phyloP scores from a whole-genome alignment of 2,888 invertebrate species.

The Nesidiocoris tenuis region DNA sequence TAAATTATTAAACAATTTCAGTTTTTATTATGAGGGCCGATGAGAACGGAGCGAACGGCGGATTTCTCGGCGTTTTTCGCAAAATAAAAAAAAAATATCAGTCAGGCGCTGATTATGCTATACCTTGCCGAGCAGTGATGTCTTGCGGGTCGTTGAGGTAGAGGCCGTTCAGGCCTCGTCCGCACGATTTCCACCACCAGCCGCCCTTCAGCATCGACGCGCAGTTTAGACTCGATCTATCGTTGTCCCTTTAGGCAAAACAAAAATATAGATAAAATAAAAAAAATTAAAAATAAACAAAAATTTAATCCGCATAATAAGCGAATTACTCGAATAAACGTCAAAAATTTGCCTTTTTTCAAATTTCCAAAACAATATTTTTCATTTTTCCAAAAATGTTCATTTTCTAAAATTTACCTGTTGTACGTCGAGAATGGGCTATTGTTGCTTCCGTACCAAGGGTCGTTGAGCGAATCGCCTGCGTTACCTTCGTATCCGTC shows the following conservation, averaged over 20 bases:
- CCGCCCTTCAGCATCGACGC: slow-evolving; percentile 92
- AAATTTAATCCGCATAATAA: neutral
- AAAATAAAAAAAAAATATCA: too few relatives aligned
- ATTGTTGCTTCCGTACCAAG: slow-evolving; percentile 91
- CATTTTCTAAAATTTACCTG: slow-evolving; percentile 60
- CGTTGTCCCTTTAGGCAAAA: slow-evolving; percentile 72
- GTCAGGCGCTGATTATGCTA: too few relatives aligned
- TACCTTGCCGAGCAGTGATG: slow-evolving; percentile 84
- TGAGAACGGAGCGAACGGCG: too few relatives aligned
- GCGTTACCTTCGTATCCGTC: slow-evolving; percentile 90
- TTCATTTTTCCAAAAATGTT: too few relatives aligned
- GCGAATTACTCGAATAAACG: too few relatives aligned
- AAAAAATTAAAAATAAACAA: neutral
- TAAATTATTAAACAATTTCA: too few relatives aligned
- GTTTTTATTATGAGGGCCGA: too few relatives aligned
- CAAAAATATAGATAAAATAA: neutral
- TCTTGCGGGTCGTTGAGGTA: slow-evolving; percentile 88
- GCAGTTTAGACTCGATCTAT: slow-evolving; percentile 85
- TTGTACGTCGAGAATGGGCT: slow-evolving; percentile 92
- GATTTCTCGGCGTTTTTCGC: too few relatives aligned
- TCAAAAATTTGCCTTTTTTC: too few relatives aligned
- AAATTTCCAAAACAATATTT: too few relatives aligned
- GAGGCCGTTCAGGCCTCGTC: slow-evolving; percentile 83
- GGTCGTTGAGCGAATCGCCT: slow-evolving; percentile 87
- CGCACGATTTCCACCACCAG: slow-evolving; percentile 96